Evolutionary conservation across 2,113 vertebrate species (phyloP).

Genomic region (Cervus canadensis): DNA sequence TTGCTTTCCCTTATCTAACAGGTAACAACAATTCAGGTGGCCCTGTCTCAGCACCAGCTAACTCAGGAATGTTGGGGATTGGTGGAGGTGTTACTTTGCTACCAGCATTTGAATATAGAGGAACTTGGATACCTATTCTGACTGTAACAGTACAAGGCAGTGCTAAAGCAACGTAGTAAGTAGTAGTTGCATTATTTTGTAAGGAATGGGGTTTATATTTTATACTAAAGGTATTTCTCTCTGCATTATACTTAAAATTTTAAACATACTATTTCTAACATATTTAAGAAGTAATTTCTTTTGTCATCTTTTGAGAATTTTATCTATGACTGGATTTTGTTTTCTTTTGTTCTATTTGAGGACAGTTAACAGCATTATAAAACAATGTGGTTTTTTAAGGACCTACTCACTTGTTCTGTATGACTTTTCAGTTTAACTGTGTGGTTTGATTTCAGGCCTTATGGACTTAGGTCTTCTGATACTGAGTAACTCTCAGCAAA

Average conservation of each 20-base stretch:
- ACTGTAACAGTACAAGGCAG: conserved; percentile 95
- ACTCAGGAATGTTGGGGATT: conserved; percentile 84
- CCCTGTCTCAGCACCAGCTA: conserved; percentile 84
- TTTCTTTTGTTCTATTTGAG: conserved; percentile 13
- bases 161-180: conserved; percentile 98
- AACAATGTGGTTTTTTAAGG: background rate
- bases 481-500: background rate
- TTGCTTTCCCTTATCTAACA: conserved; percentile 50
- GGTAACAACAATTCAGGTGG: conserved; percentile 81
- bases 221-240: conserved; percentile 9
- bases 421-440: background rate
- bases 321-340: background rate
- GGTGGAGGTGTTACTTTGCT: conserved; percentile 88
- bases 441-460: background rate
- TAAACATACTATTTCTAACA: background rate
- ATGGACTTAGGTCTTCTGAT: background rate
- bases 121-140: conserved; percentile 98
- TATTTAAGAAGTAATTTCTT: conserved; percentile 31
- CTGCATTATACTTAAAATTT: conserved; percentile 4
- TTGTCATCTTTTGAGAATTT: conserved; percentile 18
- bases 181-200: conserved; percentile 47
- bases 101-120: conserved; percentile 98
- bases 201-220: conserved; percentile 15
- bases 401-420: background rate
- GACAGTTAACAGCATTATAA: background rate